These are phyloP conservation scores for Phoebastria nigripes DNA, from an alignment of 2,797 vertebrate species.

Conservation along the genomic window DNA sequence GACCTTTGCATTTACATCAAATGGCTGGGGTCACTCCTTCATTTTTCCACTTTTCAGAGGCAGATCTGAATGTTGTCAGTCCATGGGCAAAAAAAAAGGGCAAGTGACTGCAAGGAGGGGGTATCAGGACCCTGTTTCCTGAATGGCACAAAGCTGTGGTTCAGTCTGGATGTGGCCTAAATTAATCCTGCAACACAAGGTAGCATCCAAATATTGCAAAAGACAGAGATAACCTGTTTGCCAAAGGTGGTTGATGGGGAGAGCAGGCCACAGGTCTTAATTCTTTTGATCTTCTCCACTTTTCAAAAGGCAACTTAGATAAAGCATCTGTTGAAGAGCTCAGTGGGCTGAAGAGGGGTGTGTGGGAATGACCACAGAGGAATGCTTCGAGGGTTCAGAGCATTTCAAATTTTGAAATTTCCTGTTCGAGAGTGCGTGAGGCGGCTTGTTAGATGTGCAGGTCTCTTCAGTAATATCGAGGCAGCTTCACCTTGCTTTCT, in stretches of 20 bases:
- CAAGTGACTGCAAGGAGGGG: neutral
- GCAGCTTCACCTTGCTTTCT: neutral
- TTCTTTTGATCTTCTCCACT: neutral
- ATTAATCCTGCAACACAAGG: neutral
- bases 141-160: neutral
- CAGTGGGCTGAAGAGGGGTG: neutral
- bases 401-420: neutral
- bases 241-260: neutral
- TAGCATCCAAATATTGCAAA: neutral
- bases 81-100: neutral
- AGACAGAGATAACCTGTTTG: neutral
- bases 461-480: neutral
- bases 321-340: neutral
- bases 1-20: neutral
- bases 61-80: neutral
- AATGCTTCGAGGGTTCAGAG: neutral
- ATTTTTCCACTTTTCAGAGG: neutral
- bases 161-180: neutral
- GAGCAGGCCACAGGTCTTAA: neutral
- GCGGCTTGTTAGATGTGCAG: neutral
- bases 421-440: neutral
- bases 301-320: neutral
- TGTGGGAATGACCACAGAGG: neutral
- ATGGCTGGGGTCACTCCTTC: neutral
- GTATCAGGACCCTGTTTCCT: neutral